Conservation (phyloP, 2,113 vertebrate species). For the Parus major region DNA sequence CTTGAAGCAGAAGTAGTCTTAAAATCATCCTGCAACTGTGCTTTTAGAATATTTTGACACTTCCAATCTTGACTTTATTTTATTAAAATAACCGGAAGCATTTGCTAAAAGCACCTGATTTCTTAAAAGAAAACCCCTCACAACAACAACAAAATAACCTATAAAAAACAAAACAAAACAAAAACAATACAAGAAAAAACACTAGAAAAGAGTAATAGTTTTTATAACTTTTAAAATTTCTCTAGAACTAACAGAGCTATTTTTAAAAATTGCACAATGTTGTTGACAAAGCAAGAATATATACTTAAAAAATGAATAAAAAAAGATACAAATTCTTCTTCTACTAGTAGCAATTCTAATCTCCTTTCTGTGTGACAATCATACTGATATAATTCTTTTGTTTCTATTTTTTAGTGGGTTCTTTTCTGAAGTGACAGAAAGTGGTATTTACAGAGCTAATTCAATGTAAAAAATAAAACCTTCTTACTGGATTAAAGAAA, state of each 20-base stretch:
- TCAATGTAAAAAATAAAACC: neutral
- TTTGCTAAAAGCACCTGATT: neutral
- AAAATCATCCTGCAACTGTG: fast-evolving
- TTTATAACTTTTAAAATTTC: neutral
- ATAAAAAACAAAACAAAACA: neutral
- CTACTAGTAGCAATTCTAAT: neutral
- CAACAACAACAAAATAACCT: neutral
- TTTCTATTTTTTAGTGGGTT: neutral
- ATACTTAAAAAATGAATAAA: neutral
- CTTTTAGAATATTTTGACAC: neutral
- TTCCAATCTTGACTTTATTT: neutral
- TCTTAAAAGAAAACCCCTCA: neutral
- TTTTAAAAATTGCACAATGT: neutral
- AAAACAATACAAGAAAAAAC: fast-evolving
- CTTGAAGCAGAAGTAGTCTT: neutral
- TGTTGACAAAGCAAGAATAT: neutral
- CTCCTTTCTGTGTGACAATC: neutral
- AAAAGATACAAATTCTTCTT: neutral
- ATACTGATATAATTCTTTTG: neutral
- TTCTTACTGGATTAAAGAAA: conserved; percentile 25
- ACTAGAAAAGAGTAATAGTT: neutral
- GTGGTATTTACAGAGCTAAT: conserved; percentile 16
- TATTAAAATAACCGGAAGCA: neutral
- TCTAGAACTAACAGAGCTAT: neutral
- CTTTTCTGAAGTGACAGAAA: neutral